Conservation (phyloP, 1,140 invertebrate genomes). For the Hypothenemus hampei region DNA sequence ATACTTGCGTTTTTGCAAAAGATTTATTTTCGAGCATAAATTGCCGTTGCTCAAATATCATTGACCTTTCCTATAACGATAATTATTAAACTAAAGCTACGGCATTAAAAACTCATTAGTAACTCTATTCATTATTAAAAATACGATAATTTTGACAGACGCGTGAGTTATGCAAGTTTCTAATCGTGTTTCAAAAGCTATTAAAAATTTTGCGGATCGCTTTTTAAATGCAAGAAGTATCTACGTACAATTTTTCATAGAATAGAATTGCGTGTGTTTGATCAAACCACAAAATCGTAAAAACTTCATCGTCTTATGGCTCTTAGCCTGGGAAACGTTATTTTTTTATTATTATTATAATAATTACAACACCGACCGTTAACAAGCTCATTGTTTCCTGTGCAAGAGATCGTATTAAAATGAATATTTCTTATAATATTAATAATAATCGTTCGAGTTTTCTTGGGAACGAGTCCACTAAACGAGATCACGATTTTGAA, state of each 20-base stretch:
- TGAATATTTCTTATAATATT: background rate
- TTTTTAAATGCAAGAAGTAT: too few relatives aligned
- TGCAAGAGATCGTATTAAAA: slow-evolving; percentile 7
- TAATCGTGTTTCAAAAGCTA: too few relatives aligned
- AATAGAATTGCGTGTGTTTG: slow-evolving; percentile 10
- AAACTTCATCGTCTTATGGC: slow-evolving; percentile 11
- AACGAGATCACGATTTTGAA: background rate
- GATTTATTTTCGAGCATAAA: too few relatives aligned
- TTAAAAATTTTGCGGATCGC: too few relatives aligned
- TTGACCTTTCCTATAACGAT: too few relatives aligned
- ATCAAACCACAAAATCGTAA: slow-evolving; percentile 2
- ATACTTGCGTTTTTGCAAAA: too few relatives aligned
- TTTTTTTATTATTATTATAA: slow-evolving; percentile 13
- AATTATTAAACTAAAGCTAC: too few relatives aligned
- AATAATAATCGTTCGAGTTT: background rate
- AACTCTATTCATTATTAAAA: too few relatives aligned
- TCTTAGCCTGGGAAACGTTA: slow-evolving; percentile 6
- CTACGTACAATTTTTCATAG: background rate
- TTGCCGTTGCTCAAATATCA: too few relatives aligned
- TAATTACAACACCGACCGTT: slow-evolving; percentile 10
- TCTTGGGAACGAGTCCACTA: background rate
- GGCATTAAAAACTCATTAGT: too few relatives aligned
- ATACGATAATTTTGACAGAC: too few relatives aligned
- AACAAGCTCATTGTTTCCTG: slow-evolving; percentile 19
- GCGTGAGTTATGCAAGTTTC: too few relatives aligned